A percentile compares a stretch with the other conserved stretches of the same genome.
Conservation (phyloP, 2,888 invertebrate genomes). For the Xestia xanthographa region DNA sequence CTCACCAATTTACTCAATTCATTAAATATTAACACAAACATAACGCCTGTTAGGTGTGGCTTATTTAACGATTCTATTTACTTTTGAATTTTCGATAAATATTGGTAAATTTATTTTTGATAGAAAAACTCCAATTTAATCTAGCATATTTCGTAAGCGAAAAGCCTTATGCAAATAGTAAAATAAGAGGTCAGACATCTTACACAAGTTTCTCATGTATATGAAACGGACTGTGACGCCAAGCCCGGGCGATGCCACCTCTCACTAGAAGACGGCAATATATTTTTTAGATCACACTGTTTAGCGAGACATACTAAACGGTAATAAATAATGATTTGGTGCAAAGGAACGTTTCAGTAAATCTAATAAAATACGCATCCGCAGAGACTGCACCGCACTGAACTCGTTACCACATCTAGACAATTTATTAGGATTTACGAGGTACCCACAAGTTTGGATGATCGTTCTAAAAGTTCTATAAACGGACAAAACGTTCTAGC, state of each 20-base stretch:
- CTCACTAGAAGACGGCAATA: conserved; percentile 24
- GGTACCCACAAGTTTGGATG: conserved; percentile 69
- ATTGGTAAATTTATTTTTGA: neutral
- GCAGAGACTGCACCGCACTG: conserved; percentile 74
- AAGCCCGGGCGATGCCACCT: conserved; percentile 11
- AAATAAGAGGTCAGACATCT: conserved; percentile 26
- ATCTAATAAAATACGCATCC: conserved; percentile 81
- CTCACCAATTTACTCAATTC: conserved; percentile 19
- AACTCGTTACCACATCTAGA: conserved; percentile 80
- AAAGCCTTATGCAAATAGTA: conserved; percentile 14
- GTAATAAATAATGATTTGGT: conserved; percentile 78
- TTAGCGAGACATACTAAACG: conserved; percentile 58
- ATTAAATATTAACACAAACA: conserved; percentile 30
- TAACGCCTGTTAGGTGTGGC: neutral
- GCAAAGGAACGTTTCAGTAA: conserved; percentile 75
- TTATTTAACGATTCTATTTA: conserved; percentile 13
- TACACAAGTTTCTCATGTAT: conserved; percentile 26
- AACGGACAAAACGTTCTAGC: conserved; percentile 63
- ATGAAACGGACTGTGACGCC: conserved; percentile 29
- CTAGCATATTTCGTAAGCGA: neutral
- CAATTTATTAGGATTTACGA: conserved; percentile 82
- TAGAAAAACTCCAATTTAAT: neutral
- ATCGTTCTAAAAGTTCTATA: conserved; percentile 71
- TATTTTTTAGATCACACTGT: conserved; percentile 47
- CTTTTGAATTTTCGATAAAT: neutral